Percentiles rank a stretch among this genome's conserved stretches.
Evolutionary conservation across 64 coral and sea anemone species (phyloP).

Genomic region (Orbicella faveolata): DNA sequence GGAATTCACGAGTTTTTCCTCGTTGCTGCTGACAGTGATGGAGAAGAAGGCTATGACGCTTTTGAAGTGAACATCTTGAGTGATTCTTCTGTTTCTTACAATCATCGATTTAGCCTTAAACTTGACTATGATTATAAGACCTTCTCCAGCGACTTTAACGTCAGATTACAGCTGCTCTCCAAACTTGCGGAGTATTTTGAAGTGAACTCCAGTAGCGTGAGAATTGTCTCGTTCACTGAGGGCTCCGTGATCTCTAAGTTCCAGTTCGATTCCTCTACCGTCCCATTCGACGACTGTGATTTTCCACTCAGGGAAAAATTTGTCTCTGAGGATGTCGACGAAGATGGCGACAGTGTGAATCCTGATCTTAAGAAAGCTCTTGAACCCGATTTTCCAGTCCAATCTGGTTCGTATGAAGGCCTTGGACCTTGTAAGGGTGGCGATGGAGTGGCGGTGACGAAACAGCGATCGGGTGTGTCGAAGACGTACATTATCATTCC

Average conservation of each 20-base stretch:
- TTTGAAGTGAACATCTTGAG: conserved; percentile 51
- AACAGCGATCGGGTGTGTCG: conserved; percentile 43
- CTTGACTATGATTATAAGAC: conserved; percentile 51
- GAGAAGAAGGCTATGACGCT: conserved; percentile 14
- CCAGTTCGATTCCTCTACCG: conserved; percentile 40
- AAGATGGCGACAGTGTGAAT: conserved; percentile 56
- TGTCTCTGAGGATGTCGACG: conserved; percentile 35
- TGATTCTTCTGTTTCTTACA: conserved; percentile 34
- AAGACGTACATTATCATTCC: conserved; percentile 80
- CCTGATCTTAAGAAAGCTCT: conserved; percentile 47
- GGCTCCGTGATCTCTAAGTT: conserved; percentile 69
- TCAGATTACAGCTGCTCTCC: conserved; percentile 52
- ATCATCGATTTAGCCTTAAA: conserved; percentile 69
- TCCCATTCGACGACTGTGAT: conserved; percentile 57
- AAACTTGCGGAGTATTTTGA: conserved; percentile 71
- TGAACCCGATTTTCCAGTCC: conserved; percentile 63
- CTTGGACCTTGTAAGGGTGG: conserved; percentile 38
- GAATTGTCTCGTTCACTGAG: conserved; percentile 35
- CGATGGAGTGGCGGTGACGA: not conserved
- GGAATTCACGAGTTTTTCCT: conserved; percentile 60
- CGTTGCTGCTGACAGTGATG: conserved; percentile 53
- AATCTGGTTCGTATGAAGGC: conserved; percentile 46
- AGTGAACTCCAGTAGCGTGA: conserved; percentile 67
- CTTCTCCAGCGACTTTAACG: conserved; percentile 58
- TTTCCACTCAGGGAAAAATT: conserved; percentile 1